Evolutionary conservation across 2,888 invertebrate genomes (phyloP).

Genomic region (Micoletzkya japonica): DNA sequence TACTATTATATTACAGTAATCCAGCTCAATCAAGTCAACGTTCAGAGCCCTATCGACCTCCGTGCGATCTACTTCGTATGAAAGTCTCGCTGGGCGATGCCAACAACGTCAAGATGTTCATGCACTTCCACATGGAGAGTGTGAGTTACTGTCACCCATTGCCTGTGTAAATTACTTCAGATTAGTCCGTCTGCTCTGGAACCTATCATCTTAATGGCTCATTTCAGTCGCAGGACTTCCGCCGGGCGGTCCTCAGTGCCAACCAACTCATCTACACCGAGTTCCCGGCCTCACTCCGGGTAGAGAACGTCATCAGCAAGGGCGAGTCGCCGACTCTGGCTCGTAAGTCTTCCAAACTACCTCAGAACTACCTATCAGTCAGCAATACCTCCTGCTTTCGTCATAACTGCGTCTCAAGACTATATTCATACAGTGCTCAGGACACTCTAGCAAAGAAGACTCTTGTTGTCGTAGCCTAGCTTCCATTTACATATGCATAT

Average conservation of each 20-base stretch:
- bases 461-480: no score
- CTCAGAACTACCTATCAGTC: neutral
- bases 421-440: no score
- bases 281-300: neutral
- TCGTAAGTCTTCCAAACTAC: neutral
- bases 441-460: no score
- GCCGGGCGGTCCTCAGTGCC: neutral
- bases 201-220: neutral
- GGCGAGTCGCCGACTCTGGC: neutral
- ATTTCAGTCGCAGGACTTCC: neutral
- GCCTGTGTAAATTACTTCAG: neutral
- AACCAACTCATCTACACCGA: neutral
- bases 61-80: neutral
- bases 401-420: no score
- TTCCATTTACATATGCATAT: no score
- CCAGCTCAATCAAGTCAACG: no score
- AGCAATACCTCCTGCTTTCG: no score
- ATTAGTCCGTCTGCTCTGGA: neutral
- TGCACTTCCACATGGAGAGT: neutral
- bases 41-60: neutral
- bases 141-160: neutral
- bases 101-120: neutral
- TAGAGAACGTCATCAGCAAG: neutral
- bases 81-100: neutral
- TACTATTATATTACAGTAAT: no score